These are phyloP conservation scores for Cardinalis cardinalis DNA, from an alignment of 2,113 vertebrate species.

Conservation along the genomic window DNA sequence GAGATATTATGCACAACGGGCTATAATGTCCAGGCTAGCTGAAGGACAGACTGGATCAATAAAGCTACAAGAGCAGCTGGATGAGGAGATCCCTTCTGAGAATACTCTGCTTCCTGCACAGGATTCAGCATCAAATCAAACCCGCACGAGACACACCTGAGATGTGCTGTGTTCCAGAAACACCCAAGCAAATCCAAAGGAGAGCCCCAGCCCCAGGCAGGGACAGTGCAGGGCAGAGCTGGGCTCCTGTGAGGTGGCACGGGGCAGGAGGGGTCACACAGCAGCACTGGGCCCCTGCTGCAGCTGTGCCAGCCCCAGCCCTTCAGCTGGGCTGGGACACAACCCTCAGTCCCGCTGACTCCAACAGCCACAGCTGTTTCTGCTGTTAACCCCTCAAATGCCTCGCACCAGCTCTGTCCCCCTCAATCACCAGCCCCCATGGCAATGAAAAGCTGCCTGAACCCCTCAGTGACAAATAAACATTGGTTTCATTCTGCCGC, in stretches of 20 bases:
- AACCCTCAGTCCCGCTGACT: background rate
- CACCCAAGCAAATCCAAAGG: background rate
- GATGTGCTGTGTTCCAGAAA: background rate
- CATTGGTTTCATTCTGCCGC: background rate
- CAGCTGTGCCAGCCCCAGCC: background rate
- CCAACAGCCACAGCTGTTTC: fast-evolving
- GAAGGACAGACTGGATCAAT: slow-evolving; percentile 13
- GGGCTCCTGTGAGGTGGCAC: background rate
- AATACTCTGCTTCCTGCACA: background rate
- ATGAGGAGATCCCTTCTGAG: background rate
- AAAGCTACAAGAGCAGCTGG: background rate
- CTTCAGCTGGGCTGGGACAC: background rate
- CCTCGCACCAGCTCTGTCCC: background rate
- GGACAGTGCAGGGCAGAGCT: background rate
- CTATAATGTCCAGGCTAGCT: background rate
- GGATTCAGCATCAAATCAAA: background rate
- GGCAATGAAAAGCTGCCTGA: background rate
- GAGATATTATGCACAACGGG: background rate
- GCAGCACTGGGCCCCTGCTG: background rate
- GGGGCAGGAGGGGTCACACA: background rate
- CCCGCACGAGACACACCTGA: background rate
- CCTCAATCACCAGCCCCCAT: background rate
- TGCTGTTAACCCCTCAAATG: background rate
- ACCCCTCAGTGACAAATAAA: background rate
- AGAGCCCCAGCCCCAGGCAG: background rate